These are phyloP conservation scores for Dermochelys coriacea DNA, from an alignment of 2,797 vertebrate species.

Conservation along the genomic window DNA sequence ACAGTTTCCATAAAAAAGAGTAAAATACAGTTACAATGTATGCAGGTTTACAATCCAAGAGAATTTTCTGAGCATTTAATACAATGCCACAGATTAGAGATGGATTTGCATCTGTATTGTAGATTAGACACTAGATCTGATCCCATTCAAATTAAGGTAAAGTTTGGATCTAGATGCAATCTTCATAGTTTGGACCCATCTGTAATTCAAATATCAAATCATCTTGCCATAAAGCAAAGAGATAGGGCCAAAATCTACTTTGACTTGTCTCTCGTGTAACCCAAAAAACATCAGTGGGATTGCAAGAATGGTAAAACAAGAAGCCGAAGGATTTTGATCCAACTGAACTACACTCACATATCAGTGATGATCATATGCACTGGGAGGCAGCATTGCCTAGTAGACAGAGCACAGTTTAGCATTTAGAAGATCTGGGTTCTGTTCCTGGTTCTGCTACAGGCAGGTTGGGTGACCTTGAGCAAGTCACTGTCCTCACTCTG, in stretches of 20 bases:
- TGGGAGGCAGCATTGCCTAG: rapidly evolving
- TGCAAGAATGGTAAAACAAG: neutral
- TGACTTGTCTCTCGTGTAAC: neutral
- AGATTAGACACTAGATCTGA: neutral
- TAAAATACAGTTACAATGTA: neutral
- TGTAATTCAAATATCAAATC: neutral
- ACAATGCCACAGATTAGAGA: too few species aligned
- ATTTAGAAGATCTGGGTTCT: rapidly evolving
- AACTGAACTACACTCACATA: rapidly evolving
- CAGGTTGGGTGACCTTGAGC: neutral
- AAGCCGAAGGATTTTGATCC: neutral
- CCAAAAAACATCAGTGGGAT: neutral
- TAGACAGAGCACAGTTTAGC: rapidly evolving
- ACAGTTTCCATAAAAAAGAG: neutral
- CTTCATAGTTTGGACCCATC: neutral
- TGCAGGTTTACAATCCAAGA: neutral
- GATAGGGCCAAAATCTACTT: neutral
- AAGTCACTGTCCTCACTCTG: neutral
- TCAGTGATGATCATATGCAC: rapidly evolving
- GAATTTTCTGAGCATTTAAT: neutral
- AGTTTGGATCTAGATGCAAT: neutral
- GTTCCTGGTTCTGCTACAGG: rapidly evolving
- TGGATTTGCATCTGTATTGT: rapidly evolving
- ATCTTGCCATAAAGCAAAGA: neutral
- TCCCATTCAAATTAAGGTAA: neutral